Base-by-base conservation (phyloP, 2,888 invertebrate species). In the Microplitis manilae region DNA sequence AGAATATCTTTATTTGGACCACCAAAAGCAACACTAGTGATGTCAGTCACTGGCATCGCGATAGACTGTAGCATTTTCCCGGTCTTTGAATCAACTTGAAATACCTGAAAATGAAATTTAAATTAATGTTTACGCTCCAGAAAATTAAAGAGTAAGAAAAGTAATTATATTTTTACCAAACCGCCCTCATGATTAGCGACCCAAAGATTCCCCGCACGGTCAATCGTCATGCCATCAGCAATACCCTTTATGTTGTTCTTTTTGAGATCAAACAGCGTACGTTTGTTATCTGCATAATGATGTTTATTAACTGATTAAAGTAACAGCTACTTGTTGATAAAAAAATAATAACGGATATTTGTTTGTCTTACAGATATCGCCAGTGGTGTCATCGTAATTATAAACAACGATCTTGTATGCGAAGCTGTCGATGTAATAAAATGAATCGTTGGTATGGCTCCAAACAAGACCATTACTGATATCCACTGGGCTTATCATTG, bases 381-480 rank as follows among this genome's bases (percentile, higher is more conserved):
- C 94, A 17, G 81, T 79, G 1, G 68, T 90, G 0, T 92, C 85
- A 81, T 95, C 92, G 84, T 92, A 96, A 85, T 95, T 94, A 84
- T 94, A 96, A 8, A 93, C 94, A 75, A 92, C 93, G 1, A 96
- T 91, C 82, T 93, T 92, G 50, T 91, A 88, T 0, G 94, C 94
- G 0, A 93, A 91, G 0, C 95, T 93, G 89, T 96, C 96, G 60
- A 95, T 95, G 89, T 94, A 96, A 89, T 94, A 96, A 92, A 96
- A 93, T 83, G 92, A 93, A 79, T 92, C 92, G 85, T 93, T 93
- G 84, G 94, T 94, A 0, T 90, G 86, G 17, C 93, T 94, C 96
- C 96, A 96, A 0, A 94, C 93, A 6, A 96, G 88, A 1, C 96
- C 96, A 85, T 96, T 96, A 65, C 96, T 95, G n/a, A 95, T 92